Base-by-base conservation (phyloP, 37 sponge, comb jelly and placozoan species). In the Geodia barretti region DNA sequence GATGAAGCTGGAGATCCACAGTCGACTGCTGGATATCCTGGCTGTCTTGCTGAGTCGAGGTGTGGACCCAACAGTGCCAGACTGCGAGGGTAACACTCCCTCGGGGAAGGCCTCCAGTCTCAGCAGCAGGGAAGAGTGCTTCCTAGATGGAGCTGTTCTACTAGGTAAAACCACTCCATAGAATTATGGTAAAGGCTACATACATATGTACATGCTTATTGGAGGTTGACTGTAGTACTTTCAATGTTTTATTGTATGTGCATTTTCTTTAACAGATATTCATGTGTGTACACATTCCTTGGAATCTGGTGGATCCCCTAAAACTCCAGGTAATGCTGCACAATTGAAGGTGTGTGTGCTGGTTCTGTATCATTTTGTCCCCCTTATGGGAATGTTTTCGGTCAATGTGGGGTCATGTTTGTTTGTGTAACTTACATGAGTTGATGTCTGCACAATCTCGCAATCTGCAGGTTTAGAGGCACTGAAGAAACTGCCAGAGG, bases 1-100 rank as follows among this genome's bases (percentile, higher is more conserved):
- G 25, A 59, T 62, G 0, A n/a, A 34, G 19, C 31, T 68, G 14
- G 77, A 84, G 41, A 68, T 74, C 8, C 59, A 36, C 2, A 4
- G 39, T 3, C 64, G 17, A 47, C 86, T 78, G 61, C 59, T 86
- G 62, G 86, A 86, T 60, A 86, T 86, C 74, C 78, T 86, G 30
- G 20, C 32, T 21, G 5, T 77, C 14, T 24, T 77, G 39, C 29
- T 11, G 17, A 11, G 31, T 24, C 11, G 19, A n/a, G 42, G 42
- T 28, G 75, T 47, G 17, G 40, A 35, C 14, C 60, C 29, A 19
- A 7, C 41, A 43, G 1, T 63, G 34, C 64, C 42, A 14, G 64
- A 20, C 2, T 29, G 28, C 64, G 47, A 61, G 58, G 68, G 73
- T 11, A 19, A 76, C 9, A 39, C 71, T 63, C 66, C 86, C 7